Evolutionary conservation across 2,888 invertebrate genomes (phyloP), one percentile per base, ranked within the genome.

Genomic region (Ormyrus labotus): DNA sequence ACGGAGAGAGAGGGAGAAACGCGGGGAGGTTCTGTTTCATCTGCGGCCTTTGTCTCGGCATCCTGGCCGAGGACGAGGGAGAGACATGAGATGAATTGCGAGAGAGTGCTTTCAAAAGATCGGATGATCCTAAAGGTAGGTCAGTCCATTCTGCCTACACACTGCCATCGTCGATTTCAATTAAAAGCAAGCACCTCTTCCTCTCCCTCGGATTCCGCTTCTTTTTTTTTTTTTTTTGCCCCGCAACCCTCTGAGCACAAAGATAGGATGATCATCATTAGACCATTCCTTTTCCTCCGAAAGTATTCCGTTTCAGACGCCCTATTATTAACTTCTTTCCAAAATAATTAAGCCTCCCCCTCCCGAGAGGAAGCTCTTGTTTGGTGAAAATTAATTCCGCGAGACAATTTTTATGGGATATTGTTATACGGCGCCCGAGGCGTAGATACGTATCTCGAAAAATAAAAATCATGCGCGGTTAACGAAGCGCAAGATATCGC

Each of bases 71-170:
- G 11, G 64, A 19, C 55, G 68, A 45, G 13, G 34, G 34, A 11
- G 13, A 53, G 67, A 7, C 51, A 7, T 45, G 50, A 65, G 74
- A 68, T 69, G 81, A 79, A 80, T 81, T 78, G 73, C 67, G 57
- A 53, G 73, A 47, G 68, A 55, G 61, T 11, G 67, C n/a, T 64
- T 75, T 89, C n/a, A 90, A 90, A 90, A 90, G 90, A 90, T 90
- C 90, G 89, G 90, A 90, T 90, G 90, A 90, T 90, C 89, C 90
- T 87, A 86, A 50, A 87, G 90, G 87, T 89, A 90, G 89, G 89
- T 90, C 90, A 90, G 89, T 88, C 86, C 86, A 87, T 87, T 88
- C 85, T 85, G 64, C 58, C 53, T 19, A 19, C 48, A 65, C 67
- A 47, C 60, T 8, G 60, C 53, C 50, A 55, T 67, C 53, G 51